Conservation (phyloP, 1,140 invertebrate genomes). For the Drosophila nasuta region DNA sequence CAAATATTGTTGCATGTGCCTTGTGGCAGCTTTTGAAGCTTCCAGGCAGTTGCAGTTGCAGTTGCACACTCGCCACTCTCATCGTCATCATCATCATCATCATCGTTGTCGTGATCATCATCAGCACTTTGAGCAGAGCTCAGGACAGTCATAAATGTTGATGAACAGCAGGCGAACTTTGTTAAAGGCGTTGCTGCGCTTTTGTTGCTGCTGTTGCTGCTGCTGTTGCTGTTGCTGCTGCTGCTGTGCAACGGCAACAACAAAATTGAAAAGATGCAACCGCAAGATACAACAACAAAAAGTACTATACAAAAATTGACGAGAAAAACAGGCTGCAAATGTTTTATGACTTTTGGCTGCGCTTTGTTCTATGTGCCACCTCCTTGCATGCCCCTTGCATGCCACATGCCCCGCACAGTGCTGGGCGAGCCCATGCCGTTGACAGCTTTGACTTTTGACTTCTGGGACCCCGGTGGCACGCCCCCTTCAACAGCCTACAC, state of each 20-base stretch:
- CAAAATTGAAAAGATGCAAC: constrained; percentile 79
- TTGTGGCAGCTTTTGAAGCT: constrained; percentile 29
- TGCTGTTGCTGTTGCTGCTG: constrained; percentile 53
- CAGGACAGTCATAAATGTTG: constrained; percentile 78
- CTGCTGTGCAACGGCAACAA: constrained; percentile 70
- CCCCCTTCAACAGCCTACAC: constrained; percentile 26
- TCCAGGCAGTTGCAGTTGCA: constrained; percentile 26
- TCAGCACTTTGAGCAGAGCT: constrained; percentile 2
- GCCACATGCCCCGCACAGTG: background rate
- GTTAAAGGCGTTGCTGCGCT: constrained; percentile 76
- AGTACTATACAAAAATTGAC: constrained; percentile 27
- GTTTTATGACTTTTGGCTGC: constrained; percentile 54
- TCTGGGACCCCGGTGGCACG: constrained; percentile 30
- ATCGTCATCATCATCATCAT: constrained; percentile 46
- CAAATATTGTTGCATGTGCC: constrained; percentile 71
- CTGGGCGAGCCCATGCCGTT: constrained; percentile 17
- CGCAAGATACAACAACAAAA: constrained; percentile 60
- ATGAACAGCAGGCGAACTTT: constrained; percentile 81
- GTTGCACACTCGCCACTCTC: constrained; percentile 3
- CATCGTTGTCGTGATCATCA: constrained; percentile 32
- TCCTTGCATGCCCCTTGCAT: background rate
- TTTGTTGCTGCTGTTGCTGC: constrained; percentile 66
- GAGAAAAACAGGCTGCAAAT: constrained; percentile 40
- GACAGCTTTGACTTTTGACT: constrained; percentile 57
- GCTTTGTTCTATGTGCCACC: constrained; percentile 50